Conservation (phyloP, 2,888 invertebrate species). For the Drosophila nigricruria region DNA sequence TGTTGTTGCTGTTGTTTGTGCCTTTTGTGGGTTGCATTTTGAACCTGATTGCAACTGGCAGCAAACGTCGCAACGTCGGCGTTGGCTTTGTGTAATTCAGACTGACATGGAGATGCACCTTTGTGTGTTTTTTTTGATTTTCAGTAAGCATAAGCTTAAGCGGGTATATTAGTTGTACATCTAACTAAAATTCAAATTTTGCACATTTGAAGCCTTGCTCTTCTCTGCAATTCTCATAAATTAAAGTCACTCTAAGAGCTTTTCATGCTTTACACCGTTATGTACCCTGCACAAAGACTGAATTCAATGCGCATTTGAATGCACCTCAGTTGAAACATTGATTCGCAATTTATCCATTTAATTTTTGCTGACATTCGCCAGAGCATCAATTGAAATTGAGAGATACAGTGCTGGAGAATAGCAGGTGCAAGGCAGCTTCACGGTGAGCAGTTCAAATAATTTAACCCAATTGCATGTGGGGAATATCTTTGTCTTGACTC, state of each 20-base stretch:
- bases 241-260: neutral
- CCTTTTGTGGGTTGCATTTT: conserved; percentile 42
- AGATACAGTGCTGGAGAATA: conserved; percentile 6
- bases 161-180: neutral
- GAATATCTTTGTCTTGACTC: neutral
- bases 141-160: neutral
- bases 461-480: conserved; percentile 41
- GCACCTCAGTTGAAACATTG: neutral
- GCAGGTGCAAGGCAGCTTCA: conserved; percentile 29
- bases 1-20: conserved; percentile 19
- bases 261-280: neutral
- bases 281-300: neutral
- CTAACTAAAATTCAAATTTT: too few species aligned
- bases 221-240: neutral
- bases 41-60: conserved; percentile 60
- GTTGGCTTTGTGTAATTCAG: conserved; percentile 60
- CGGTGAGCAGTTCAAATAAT: conserved; percentile 41
- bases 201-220: neutral
- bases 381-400: conserved; percentile 35
- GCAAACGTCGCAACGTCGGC: conserved; percentile 25
- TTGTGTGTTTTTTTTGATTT: neutral
- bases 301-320: neutral
- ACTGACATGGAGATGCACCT: conserved; percentile 52
- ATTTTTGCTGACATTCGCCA: conserved; percentile 19
- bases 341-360: neutral